Evolutionary conservation across 2,113 vertebrate species (phyloP).

Genomic region (Cathartes aura): DNA sequence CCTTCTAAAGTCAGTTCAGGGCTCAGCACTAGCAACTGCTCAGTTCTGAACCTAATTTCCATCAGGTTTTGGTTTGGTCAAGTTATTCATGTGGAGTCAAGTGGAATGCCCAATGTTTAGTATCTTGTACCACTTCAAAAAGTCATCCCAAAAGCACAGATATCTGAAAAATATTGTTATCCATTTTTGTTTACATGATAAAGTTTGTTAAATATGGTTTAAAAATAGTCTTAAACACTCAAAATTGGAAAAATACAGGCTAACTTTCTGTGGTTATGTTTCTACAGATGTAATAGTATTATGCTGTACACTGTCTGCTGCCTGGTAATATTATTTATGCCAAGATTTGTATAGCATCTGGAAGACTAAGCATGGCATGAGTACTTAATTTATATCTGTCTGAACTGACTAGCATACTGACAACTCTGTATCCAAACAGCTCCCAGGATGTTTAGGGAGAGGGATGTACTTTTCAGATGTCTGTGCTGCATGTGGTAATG

Average conservation of each 20-base stretch:
- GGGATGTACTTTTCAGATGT: neutral
- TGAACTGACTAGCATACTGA: neutral
- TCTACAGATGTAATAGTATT: neutral
- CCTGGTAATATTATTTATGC: neutral
- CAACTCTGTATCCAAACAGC: neutral
- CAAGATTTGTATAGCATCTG: neutral
- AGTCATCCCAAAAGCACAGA: neutral
- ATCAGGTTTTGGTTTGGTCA: neutral
- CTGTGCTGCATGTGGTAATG: neutral
- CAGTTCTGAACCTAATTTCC: neutral
- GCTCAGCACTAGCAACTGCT: neutral
- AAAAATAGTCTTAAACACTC: neutral
- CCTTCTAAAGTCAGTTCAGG: neutral
- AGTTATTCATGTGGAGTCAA: neutral
- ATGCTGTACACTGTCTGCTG: neutral
- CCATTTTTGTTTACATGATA: neutral
- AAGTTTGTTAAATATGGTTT: neutral
- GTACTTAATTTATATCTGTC: neutral
- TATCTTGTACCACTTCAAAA: neutral
- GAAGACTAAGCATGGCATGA: neutral
- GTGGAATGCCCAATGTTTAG: rapidly evolving
- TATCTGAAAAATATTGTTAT: neutral
- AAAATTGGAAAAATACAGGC: neutral
- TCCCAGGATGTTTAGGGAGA: neutral
- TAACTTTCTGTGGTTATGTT: neutral